Percentiles rank a stretch among this genome's conserved stretches.
phyloP scores from a whole-genome alignment of 2,888 invertebrate genomes.

The Spatulosminthurus flaviceps region DNA sequence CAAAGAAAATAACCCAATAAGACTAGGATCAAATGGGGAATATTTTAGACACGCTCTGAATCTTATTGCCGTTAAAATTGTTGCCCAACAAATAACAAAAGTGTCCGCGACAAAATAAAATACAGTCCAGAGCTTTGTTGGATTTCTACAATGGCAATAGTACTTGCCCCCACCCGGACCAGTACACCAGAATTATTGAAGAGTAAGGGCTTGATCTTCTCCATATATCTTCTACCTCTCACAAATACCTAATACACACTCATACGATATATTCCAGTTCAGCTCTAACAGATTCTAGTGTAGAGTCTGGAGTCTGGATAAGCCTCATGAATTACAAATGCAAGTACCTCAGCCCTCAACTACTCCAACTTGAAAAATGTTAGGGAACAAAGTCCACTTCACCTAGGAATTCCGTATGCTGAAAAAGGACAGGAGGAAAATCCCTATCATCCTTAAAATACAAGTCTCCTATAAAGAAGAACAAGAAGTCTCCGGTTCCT shows the following conservation, averaged over 20 bases:
- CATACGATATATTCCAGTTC: not conserved
- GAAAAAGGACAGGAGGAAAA: no score
- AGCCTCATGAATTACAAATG: no score
- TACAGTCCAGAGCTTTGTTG: not conserved
- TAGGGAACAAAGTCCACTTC: no score
- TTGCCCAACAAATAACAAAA: slow-evolving; percentile 9
- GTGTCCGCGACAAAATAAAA: slow-evolving; percentile 10
- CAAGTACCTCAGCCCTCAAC: no score
- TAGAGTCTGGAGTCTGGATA: no score
- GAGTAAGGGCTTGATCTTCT: not conserved
- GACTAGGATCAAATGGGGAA: not conserved
- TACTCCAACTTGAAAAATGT: no score
- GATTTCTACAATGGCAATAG: not conserved
- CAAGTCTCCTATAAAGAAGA: no score
- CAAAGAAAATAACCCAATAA: slow-evolving; percentile 9
- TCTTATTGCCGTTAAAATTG: not conserved
- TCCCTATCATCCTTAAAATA: no score
- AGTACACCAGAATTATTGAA: no score
- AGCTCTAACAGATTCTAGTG: no score
- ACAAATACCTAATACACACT: not conserved
- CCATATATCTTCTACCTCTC: not conserved
- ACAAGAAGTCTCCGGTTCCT: no score
- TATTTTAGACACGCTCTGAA: slow-evolving; percentile 24
- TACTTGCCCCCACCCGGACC: not conserved
- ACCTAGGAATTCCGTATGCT: no score